These are phyloP conservation scores for Brachyalestes nurse DNA, from an alignment of 2,797 vertebrate genomes.

Conservation along the genomic window DNA sequence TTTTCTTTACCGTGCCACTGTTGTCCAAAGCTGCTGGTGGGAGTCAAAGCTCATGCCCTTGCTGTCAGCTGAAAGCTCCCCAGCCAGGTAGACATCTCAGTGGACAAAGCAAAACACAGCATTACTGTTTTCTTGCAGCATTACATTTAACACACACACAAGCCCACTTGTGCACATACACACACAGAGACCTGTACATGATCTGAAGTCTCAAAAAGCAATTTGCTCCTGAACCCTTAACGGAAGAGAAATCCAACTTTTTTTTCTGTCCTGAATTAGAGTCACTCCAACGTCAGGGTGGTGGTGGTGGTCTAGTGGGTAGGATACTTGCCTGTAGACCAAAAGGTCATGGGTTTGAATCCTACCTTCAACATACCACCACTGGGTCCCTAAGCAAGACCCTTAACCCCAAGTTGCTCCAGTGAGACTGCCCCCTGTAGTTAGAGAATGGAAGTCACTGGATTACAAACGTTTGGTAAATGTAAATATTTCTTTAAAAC, in stretches of 20 bases:
- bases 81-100: conserved; percentile 35
- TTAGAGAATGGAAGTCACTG: too few species aligned
- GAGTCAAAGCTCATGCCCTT: conserved; percentile 36
- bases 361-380: too few species aligned
- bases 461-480: too few species aligned
- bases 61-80: conserved; percentile 33
- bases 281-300: background rate
- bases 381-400: too few species aligned
- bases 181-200: conserved; percentile 33
- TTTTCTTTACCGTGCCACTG: background rate
- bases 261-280: conserved; percentile 24
- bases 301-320: too few species aligned
- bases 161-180: conserved; percentile 42
- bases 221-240: conserved; percentile 50
- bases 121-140: conserved; percentile 36
- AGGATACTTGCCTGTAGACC: too few species aligned
- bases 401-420: too few species aligned
- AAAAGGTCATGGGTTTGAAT: too few species aligned
- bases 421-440: too few species aligned
- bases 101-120: conserved; percentile 37
- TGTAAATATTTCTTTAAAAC: background rate
- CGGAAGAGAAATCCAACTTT: conserved; percentile 21
- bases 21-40: conserved; percentile 18
- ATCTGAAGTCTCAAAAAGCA: conserved; percentile 52
- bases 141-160: conserved; percentile 44